Evolutionary conservation across 2,888 invertebrate species (phyloP).

Genomic region (Malacosoma neustria): DNA sequence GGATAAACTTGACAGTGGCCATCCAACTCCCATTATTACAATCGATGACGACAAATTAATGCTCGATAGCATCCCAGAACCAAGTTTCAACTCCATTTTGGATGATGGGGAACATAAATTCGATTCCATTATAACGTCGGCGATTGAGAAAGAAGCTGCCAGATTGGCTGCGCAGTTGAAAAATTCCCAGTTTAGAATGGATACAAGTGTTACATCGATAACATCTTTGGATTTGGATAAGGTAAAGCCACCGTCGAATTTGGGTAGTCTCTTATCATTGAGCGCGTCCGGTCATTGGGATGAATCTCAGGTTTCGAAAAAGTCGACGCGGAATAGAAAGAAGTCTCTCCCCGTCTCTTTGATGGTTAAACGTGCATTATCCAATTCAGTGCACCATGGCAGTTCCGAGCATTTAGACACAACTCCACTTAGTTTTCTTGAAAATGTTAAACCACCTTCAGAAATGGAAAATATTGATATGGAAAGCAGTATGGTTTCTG

Average conservation of each 20-base stretch:
- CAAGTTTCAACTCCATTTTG: conserved; percentile 44
- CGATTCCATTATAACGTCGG: conserved; percentile 80
- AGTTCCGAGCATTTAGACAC: conserved; percentile 79
- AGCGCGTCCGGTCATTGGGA: conserved; percentile 70
- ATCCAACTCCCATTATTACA: conserved; percentile 18
- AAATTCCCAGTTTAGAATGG: conserved; percentile 50
- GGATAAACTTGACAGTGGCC: conserved; percentile 38
- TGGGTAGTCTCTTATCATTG: conserved; percentile 79
- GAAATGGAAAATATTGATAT: conserved; percentile 86
- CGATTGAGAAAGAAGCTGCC: conserved; percentile 85
- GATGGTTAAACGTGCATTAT: conserved; percentile 82
- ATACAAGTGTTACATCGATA: conserved; percentile 76
- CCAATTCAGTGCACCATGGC: conserved; percentile 66
- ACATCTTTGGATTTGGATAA: conserved; percentile 81
- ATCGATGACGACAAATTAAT: conserved; percentile 25
- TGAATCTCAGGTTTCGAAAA: conserved; percentile 42
- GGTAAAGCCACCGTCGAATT: conserved; percentile 84
- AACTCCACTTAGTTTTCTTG: conserved; percentile 78
- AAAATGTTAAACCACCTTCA: conserved; percentile 89
- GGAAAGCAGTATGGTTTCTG: conserved; percentile 88
- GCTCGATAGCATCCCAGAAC: conserved; percentile 40
- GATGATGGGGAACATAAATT: conserved; percentile 70
- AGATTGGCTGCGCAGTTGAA: conserved; percentile 71
- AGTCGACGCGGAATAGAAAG: conserved; percentile 70
- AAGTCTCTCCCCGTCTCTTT: conserved; percentile 81